Conservation (phyloP, 2,888 invertebrate species). For the Andrena flavipes region DNA sequence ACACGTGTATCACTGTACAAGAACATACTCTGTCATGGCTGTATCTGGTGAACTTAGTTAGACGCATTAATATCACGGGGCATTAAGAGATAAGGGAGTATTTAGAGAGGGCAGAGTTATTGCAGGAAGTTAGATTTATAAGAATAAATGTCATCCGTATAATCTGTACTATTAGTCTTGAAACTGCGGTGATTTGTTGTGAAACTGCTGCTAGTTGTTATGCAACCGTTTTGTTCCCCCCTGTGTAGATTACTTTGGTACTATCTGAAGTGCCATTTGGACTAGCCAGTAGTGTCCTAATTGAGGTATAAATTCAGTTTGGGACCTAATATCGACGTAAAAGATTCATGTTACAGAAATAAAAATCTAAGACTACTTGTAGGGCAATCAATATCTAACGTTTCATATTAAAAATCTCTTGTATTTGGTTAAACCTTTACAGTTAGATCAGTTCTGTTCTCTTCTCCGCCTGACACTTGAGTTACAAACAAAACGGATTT, state of each 20-base stretch:
- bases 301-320: neutral
- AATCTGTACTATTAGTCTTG: constrained; percentile 35
- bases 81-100: constrained; percentile 42
- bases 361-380: neutral
- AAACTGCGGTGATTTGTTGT: constrained; percentile 22
- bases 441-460: too few species aligned
- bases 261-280: neutral
- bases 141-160: constrained; percentile 43
- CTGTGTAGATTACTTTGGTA: neutral
- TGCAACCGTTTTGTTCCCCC: neutral
- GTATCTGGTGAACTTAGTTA: constrained; percentile 51
- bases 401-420: too few species aligned
- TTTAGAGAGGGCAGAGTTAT: constrained; percentile 28
- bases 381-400: too few species aligned
- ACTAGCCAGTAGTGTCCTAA: neutral
- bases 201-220: constrained; percentile 8
- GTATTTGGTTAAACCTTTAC: too few species aligned
- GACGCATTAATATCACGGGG: constrained; percentile 38
- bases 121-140: constrained; percentile 36
- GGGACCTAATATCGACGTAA: neutral
- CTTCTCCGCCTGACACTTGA: too few species aligned
- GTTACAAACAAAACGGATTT: too few species aligned
- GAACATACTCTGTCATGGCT: constrained; percentile 45
- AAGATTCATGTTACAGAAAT: neutral
- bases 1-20: constrained; percentile 49